phyloP scores from a whole-genome alignment of 2,888 invertebrate species.

The Eristalis arbustorum region DNA sequence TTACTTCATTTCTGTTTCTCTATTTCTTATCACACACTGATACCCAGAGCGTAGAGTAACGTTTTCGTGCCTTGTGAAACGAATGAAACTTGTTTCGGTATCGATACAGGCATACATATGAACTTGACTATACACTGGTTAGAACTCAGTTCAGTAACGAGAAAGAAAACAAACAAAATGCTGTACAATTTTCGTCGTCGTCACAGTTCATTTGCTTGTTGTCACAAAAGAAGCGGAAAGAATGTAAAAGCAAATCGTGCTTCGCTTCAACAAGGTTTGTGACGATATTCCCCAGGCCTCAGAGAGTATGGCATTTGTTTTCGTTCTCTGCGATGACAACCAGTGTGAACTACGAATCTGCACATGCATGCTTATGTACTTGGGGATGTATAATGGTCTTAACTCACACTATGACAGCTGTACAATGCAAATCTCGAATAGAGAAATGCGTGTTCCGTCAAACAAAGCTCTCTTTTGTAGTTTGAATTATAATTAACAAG shows the following conservation, averaged over 20 bases:
- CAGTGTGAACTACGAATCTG: not conserved
- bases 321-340: no score
- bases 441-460: not conserved
- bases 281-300: not conserved
- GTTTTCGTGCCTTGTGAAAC: not conserved
- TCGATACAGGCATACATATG: not conserved
- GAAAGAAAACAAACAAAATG: not conserved
- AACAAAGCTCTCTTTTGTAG: not conserved
- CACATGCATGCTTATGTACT: not conserved
- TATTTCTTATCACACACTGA: not conserved
- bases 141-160: not conserved
- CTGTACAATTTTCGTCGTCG: not conserved
- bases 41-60: not conserved
- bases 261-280: not conserved
- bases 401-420: not conserved
- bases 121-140: not conserved
- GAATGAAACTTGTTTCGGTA: not conserved
- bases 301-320: no score
- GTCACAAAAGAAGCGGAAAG: not conserved
- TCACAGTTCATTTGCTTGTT: not conserved
- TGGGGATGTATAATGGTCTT: not conserved
- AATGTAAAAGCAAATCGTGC: not conserved
- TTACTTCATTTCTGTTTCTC: not conserved
- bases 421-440: not conserved
- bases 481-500: no score